These are phyloP conservation scores for Papilio elwesi DNA, from an alignment of 2,888 invertebrate species.

Conservation along the genomic window DNA sequence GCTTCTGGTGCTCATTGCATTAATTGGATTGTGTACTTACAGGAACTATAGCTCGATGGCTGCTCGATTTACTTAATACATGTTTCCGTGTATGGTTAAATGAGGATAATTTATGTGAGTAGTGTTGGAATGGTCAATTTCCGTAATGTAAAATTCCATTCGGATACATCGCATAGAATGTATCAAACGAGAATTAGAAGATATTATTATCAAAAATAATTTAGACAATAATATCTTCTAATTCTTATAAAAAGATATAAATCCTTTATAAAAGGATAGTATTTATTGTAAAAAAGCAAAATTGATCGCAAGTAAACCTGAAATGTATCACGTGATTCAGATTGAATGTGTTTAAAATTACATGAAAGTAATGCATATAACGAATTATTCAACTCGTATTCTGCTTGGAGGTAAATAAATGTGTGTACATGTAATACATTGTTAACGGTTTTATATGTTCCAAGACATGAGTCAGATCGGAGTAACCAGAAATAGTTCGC, in stretches of 20 bases:
- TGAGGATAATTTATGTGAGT: conserved; percentile 27
- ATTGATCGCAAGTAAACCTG: too few species aligned
- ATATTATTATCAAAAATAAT: too few species aligned
- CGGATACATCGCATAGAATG: not conserved
- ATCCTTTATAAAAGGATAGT: too few species aligned
- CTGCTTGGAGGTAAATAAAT: too few species aligned
- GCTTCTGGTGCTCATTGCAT: conserved; percentile 18
- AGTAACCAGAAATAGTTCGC: conserved; percentile 26
- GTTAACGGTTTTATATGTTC: conserved; percentile 14
- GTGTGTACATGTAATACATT: not conserved
- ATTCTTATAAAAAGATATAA: too few species aligned
- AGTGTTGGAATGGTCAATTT: conserved; percentile 6
- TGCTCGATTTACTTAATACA: conserved; percentile 20
- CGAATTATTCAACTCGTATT: too few species aligned
- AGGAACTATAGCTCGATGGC: conserved; percentile 3
- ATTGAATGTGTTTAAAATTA: too few species aligned
- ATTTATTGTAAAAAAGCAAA: too few species aligned
- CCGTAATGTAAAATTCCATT: conserved; percentile 12
- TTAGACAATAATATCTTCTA: too few species aligned
- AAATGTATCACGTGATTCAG: too few species aligned
- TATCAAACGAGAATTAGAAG: too few species aligned
- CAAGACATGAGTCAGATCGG: conserved; percentile 16
- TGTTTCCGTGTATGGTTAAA: conserved; percentile 22
- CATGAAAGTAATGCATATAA: too few species aligned
- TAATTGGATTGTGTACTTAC: conserved; percentile 29